Conservation (phyloP, 2,113 vertebrate genomes). For the Phylloscopus whistleri region DNA sequence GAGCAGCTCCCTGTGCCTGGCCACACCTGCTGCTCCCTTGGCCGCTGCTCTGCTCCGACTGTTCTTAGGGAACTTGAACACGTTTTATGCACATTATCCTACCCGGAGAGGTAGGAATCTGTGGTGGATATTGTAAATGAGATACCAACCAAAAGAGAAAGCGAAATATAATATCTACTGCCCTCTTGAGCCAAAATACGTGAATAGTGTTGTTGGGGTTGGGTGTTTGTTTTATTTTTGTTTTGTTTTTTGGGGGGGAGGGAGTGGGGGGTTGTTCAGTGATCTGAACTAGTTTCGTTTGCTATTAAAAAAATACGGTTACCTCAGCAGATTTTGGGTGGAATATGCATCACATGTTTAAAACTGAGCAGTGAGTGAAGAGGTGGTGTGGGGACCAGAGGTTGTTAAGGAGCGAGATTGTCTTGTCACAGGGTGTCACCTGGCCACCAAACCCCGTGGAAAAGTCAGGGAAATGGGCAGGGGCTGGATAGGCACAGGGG, state of each 20-base stretch:
- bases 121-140: slow-evolving; percentile 12
- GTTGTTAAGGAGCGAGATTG: neutral
- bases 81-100: slow-evolving; percentile 66
- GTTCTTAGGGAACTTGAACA: neutral
- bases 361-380: slow-evolving; percentile 6
- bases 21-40: neutral
- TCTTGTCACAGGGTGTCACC: neutral
- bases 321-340: slow-evolving; percentile 40
- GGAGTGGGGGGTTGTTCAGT: neutral
- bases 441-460: neutral
- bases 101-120: neutral
- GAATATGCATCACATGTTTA: neutral
- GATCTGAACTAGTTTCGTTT: neutral
- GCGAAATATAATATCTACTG: slow-evolving; percentile 27
- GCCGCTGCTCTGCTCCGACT: neutral
- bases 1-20: slow-evolving; percentile 8
- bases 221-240: neutral
- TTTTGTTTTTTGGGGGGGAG: neutral
- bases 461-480: neutral
- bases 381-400: neutral
- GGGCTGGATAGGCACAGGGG: neutral
- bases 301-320: neutral
- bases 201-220: slow-evolving; percentile 3
- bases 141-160: slow-evolving; percentile 44
- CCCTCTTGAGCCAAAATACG: slow-evolving; percentile 55